Conservation (phyloP, 2,797 vertebrate genomes). For the Nannoperca obscura region DNA sequence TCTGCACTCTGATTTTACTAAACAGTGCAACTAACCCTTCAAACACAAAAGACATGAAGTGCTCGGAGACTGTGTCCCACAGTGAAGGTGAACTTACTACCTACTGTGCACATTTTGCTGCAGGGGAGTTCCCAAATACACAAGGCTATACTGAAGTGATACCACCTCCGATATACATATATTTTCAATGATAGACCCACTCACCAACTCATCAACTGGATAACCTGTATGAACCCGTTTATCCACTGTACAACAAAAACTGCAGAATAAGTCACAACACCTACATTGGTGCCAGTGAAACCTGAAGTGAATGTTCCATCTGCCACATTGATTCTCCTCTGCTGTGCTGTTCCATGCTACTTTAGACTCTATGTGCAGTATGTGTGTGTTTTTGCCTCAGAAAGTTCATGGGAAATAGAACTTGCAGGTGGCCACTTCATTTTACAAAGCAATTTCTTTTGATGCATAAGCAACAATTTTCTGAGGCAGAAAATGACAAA, state of each 20-base stretch:
- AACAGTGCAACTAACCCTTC: not conserved
- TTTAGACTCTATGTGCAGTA: not conserved
- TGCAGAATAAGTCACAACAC: conserved; percentile 22
- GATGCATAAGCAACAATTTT: conserved; percentile 34
- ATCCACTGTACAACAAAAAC: not conserved
- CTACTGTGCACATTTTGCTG: not conserved
- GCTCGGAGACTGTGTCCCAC: too few species aligned
- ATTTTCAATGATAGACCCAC: not conserved
- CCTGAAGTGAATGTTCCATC: conserved; percentile 2
- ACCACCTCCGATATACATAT: not conserved
- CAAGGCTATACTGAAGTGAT: not conserved
- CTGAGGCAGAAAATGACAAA: conserved; percentile 25
- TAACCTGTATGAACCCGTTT: not conserved
- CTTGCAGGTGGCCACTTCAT: conserved; percentile 33
- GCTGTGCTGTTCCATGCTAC: not conserved
- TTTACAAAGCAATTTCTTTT: conserved; percentile 28
- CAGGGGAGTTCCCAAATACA: not conserved
- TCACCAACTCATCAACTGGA: too few species aligned
- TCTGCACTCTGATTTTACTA: not conserved
- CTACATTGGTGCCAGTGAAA: not conserved
- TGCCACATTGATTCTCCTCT: not conserved
- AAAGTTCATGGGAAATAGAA: conserved; percentile 20
- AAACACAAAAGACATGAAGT: not conserved
- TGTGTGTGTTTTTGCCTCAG: not conserved
- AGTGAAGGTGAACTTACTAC: not conserved